phyloP scores from a whole-genome alignment of 1,140 invertebrate genomes.

The Arion vulgaris region DNA sequence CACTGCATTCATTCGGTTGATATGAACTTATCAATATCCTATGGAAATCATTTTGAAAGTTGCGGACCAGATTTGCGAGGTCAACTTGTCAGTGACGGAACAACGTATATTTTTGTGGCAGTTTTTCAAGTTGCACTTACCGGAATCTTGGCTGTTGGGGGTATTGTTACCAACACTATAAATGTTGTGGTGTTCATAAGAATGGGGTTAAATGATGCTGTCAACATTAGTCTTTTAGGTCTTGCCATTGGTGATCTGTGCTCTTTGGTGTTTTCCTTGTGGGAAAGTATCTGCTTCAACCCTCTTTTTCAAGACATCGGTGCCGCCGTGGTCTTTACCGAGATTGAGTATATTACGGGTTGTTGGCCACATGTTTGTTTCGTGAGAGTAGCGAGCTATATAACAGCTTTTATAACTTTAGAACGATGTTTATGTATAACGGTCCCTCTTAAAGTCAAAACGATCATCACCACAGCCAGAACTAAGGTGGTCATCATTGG shows the following conservation, averaged over 20 bases:
- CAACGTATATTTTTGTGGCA: not conserved
- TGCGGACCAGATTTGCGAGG: not conserved
- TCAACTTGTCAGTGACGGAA: not conserved
- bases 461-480: not conserved
- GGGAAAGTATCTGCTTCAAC: constrained; percentile 1
- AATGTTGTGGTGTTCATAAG: constrained; percentile 26
- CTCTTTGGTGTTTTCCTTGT: not conserved
- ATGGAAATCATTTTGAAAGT: not conserved
- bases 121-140: not conserved
- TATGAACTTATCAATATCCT: not conserved
- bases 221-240: constrained; percentile 23
- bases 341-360: constrained; percentile 7
- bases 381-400: not conserved
- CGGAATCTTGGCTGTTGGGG: not conserved
- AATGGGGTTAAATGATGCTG: not conserved
- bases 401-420: constrained; percentile 11
- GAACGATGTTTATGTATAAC: constrained; percentile 24
- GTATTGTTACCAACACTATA: not conserved
- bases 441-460: constrained; percentile 10
- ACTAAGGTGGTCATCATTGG: not conserved
- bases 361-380: constrained; percentile 13
- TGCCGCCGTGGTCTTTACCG: not conserved
- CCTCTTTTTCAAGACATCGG: not conserved
- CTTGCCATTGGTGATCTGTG: not conserved
- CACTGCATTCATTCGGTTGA: not conserved